Evolutionary conservation across 2,797 vertebrate species (phyloP).

Genomic region (Crax fasciolata): DNA sequence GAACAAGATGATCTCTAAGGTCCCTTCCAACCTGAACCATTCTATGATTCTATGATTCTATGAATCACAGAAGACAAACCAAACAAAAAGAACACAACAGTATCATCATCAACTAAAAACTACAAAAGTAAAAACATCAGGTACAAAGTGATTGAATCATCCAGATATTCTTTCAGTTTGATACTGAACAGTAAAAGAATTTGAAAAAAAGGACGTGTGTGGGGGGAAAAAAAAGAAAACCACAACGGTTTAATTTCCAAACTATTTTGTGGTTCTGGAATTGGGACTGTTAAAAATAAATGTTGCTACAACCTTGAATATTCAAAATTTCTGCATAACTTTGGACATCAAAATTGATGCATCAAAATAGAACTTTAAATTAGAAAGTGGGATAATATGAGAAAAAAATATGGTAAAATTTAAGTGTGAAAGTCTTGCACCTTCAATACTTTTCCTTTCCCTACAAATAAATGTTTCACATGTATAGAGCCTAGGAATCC

Average conservation of each 20-base stretch:
- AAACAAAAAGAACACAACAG: not conserved
- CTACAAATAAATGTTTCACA: not conserved
- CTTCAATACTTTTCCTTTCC: not conserved
- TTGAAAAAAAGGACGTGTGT: not conserved
- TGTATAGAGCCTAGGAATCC: not conserved
- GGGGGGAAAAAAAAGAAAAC: not conserved
- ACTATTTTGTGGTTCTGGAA: not conserved
- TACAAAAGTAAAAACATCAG: not conserved
- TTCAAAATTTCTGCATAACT: not conserved
- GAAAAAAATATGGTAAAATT: not conserved
- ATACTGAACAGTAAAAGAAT: not conserved
- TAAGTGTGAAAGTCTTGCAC: rapidly evolving
- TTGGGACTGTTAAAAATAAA: not conserved
- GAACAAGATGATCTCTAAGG: no score
- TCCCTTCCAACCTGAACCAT: no score
- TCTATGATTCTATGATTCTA: no score
- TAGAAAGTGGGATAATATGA: not conserved
- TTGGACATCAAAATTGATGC: not conserved
- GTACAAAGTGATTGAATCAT: rapidly evolving
- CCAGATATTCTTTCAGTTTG: not conserved
- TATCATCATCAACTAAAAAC: not conserved
- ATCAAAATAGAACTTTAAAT: not conserved
- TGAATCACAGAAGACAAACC: not conserved
- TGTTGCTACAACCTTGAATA: not conserved
- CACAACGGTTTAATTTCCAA: not conserved